Evolutionary conservation across 2,888 invertebrate genomes (phyloP).

Genomic region (Eristalinus aeneus): DNA sequence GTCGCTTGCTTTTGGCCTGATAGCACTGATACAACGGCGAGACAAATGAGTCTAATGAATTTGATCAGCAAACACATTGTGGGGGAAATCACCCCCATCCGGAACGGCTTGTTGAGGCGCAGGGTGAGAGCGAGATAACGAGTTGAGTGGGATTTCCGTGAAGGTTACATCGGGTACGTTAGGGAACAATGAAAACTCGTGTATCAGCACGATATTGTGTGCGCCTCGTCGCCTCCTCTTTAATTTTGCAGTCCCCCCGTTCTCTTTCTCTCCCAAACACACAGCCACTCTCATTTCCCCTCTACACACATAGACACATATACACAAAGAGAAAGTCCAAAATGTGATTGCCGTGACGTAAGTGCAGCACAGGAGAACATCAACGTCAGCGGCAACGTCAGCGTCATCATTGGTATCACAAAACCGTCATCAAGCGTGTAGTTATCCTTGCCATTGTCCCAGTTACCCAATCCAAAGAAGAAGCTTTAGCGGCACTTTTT

Average conservation of each 20-base stretch:
- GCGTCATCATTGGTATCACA: conserved; percentile 41
- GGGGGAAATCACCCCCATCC: not conserved
- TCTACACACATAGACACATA: not conserved
- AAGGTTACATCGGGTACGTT: not conserved
- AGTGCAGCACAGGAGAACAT: conserved; percentile 56
- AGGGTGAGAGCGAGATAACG: not conserved
- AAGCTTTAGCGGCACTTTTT: conserved; percentile 48
- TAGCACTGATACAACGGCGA: not conserved
- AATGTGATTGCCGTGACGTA: conserved; percentile 35
- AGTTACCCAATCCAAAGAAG: conserved; percentile 70
- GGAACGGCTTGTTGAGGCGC: not conserved
- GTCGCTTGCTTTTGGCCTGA: not conserved
- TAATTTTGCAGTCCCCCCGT: conserved; percentile 49
- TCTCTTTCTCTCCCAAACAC: conserved; percentile 69
- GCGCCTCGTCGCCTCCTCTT: no score
- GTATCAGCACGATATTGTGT: conserved; percentile 17
- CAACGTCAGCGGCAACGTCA: conserved; percentile 23
- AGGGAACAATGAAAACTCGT: not conserved
- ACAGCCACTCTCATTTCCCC: conserved; percentile 35
- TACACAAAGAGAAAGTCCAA: not conserved
- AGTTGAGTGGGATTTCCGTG: not conserved
- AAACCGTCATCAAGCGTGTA: conserved; percentile 62
- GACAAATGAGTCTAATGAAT: not conserved
- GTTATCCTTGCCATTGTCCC: conserved; percentile 76
- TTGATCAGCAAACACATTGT: not conserved